Percentiles rank a stretch among this genome's conserved stretches.
phyloP scores from a whole-genome alignment of 2,113 vertebrate genomes.

The Erpornis zantholeuca region DNA sequence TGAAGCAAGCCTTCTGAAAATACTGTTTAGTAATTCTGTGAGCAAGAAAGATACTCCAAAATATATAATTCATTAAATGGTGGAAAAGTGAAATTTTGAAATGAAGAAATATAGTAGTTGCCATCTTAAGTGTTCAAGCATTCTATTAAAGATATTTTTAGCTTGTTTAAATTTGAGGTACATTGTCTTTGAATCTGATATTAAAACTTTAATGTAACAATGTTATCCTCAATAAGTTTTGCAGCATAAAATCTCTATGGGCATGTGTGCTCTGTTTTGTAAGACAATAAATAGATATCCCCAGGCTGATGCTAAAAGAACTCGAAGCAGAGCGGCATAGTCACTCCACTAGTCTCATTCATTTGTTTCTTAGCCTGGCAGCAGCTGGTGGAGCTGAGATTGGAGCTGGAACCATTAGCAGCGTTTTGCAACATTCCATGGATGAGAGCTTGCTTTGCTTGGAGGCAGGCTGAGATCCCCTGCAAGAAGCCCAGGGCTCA shows the following conservation, averaged over 20 bases:
- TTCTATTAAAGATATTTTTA: neutral
- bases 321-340: neutral
- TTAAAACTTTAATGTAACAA: neutral
- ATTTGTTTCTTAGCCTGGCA: neutral
- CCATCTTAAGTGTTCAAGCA: neutral
- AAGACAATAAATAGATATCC: neutral
- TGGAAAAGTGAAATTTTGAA: neutral
- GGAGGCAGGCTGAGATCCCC: neutral
- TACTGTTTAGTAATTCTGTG: neutral
- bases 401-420: neutral
- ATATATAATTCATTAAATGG: neutral
- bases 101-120: neutral
- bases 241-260: neutral
- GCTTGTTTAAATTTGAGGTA: neutral
- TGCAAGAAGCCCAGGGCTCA: neutral
- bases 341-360: neutral
- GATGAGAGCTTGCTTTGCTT: neutral
- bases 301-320: neutral
- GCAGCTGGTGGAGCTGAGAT: neutral
- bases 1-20: neutral
- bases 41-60: neutral
- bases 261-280: neutral
- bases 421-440: neutral
- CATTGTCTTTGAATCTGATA: neutral
- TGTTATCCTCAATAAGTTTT: neutral